These are phyloP conservation scores for Epinotia bilunana DNA, from an alignment of 2,888 invertebrate species.

Conservation along the genomic window DNA sequence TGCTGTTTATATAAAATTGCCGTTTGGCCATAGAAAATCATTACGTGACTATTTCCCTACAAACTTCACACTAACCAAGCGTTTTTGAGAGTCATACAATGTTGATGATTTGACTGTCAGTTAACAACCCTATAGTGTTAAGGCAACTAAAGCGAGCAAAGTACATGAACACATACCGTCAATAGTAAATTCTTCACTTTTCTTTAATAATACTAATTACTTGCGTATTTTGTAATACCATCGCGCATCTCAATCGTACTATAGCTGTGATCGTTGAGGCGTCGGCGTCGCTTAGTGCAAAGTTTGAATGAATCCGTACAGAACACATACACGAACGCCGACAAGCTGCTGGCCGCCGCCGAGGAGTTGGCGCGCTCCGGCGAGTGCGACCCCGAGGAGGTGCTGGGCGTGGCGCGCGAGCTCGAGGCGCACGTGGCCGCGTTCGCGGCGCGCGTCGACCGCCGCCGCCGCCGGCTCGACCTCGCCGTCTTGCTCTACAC, in stretches of 20 bases:
- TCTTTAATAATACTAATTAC: background rate
- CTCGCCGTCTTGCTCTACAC: slow-evolving; percentile 97
- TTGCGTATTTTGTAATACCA: background rate
- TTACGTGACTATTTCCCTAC: no score
- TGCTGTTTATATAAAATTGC: no score
- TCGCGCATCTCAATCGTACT: background rate
- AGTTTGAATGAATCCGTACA: slow-evolving; percentile 65
- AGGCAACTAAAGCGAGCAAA: no score
- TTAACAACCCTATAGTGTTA: no score
- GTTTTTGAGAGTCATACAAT: no score
- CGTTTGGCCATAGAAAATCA: no score
- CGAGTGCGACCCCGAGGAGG: slow-evolving; percentile 98
- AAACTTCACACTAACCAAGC: no score
- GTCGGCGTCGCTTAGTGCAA: background rate
- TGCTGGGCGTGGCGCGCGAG: slow-evolving; percentile 96
- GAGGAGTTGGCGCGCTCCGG: slow-evolving; percentile 98
- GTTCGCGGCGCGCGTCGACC: slow-evolving; percentile 96
- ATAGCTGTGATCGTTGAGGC: no score
- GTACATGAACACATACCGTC: no score
- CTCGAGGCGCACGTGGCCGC: slow-evolving; percentile 97
- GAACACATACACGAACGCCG: slow-evolving; percentile 99
- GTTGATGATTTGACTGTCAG: no score
- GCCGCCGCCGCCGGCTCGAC: slow-evolving; percentile 94
- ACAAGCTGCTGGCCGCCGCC: slow-evolving; percentile 97
- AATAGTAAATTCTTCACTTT: background rate